These are phyloP conservation scores for Patella depressa DNA, from an alignment of 2,888 invertebrate species.

Conservation along the genomic window DNA sequence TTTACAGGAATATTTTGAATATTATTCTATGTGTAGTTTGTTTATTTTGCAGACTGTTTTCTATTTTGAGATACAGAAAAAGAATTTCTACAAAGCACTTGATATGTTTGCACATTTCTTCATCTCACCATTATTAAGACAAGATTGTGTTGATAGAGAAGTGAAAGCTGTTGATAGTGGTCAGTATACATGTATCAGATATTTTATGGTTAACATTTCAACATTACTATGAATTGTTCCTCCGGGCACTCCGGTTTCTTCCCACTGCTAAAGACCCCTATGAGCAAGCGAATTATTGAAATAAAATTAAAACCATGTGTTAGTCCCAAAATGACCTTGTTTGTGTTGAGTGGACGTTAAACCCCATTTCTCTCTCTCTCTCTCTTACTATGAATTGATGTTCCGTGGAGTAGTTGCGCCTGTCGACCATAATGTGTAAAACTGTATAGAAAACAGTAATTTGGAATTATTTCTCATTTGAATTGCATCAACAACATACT, in stretches of 20 bases:
- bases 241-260: no score
- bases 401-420: background rate
- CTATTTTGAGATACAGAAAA: constrained; percentile 89
- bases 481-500: background rate
- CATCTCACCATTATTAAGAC: constrained; percentile 86
- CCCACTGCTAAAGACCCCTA: no score
- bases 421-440: background rate
- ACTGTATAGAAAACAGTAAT: background rate
- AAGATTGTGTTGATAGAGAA: constrained; percentile 88
- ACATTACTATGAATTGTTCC: background rate
- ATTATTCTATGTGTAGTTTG: no score
- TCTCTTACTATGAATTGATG: background rate
- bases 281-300: no score
- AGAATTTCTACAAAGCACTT: constrained; percentile 81
- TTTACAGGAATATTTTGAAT: no score
- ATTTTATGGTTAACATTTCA: background rate
- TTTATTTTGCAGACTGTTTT: constrained; percentile 78
- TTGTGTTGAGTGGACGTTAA: no score
- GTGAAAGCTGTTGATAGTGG: constrained; percentile 90
- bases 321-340: no score
- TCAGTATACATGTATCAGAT: constrained; percentile 61
- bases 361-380: no score
- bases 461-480: background rate
- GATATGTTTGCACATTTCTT: constrained; percentile 92
- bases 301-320: no score